phyloP scores from a whole-genome alignment of 2,797 vertebrate genomes.

The Bovichtus diacanthus region DNA sequence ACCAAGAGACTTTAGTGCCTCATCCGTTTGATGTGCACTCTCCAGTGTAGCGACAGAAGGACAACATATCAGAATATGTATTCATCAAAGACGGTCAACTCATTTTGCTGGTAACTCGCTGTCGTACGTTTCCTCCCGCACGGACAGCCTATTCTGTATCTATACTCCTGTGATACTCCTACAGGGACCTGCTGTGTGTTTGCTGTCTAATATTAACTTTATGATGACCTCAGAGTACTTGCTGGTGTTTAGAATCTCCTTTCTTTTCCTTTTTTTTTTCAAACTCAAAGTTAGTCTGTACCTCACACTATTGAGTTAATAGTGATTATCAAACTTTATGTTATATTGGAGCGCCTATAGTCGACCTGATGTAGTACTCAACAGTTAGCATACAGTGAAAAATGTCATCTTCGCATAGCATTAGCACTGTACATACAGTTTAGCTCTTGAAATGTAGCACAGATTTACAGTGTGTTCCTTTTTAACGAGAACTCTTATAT shows the following conservation, averaged over 20 bases:
- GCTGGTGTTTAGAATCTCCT: not conserved
- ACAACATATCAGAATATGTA: constrained; percentile 40
- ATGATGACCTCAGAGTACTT: not conserved
- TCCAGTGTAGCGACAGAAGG: constrained; percentile 30
- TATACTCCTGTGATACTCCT: not conserved
- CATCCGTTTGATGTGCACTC: constrained; percentile 62
- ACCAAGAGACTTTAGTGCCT: constrained; percentile 40
- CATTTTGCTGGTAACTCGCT: constrained; percentile 1
- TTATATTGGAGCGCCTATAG: not conserved
- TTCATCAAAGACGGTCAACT: constrained; percentile 23
- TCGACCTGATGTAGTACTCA: not conserved
- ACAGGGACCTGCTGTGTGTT: not conserved
- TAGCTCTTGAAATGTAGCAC: not conserved
- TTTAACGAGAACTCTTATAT: not conserved
- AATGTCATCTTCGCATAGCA: not conserved
- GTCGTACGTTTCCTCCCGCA: not conserved
- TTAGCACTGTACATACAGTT: not conserved
- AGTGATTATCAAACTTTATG: not conserved
- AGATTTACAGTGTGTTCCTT: not conserved
- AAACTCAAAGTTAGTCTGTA: not conserved
- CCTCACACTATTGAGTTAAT: not conserved
- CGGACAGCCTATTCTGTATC: not conserved
- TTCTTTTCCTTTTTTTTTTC: not conserved
- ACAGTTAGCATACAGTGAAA: not conserved
- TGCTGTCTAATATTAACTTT: constrained; percentile 32